Evolutionary conservation across 2,888 invertebrate genomes (phyloP).

Genomic region (Aquatica leii): DNA sequence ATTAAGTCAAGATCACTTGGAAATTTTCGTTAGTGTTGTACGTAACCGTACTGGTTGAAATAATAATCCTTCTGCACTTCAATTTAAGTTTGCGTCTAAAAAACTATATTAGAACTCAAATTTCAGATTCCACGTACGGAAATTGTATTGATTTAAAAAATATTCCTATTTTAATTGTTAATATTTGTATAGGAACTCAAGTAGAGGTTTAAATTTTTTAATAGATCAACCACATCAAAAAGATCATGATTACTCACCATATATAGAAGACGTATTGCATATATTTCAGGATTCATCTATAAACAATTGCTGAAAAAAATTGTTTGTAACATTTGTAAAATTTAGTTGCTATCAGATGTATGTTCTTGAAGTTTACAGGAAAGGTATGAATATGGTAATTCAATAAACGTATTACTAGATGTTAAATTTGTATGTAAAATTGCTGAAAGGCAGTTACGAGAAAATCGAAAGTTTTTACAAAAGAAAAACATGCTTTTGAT

Average conservation of each 20-base stretch:
- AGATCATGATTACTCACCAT: not conserved
- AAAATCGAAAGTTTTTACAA: not conserved
- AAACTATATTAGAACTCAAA: not conserved
- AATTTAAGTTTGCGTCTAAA: not conserved
- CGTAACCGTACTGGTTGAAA: constrained; percentile 27
- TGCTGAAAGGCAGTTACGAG: not conserved
- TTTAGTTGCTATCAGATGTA: not conserved
- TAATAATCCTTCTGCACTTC: constrained; percentile 33
- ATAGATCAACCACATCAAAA: not conserved
- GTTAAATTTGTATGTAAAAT: not conserved
- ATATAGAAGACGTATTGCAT: not conserved
- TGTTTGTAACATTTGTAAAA: not conserved
- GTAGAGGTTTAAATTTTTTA: not conserved
- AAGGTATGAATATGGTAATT: not conserved
- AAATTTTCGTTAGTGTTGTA: constrained; percentile 31
- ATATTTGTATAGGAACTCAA: not conserved
- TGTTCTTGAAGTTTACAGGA: not conserved
- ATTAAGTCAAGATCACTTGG: too few relatives aligned
- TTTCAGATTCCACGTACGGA: not conserved
- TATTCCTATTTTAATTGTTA: constrained; percentile 39
- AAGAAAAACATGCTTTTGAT: not conserved
- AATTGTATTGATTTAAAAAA: constrained; percentile 8
- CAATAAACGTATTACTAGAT: not conserved
- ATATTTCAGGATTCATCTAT: not conserved
- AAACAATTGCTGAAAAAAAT: not conserved